These are phyloP conservation scores for Dolichopus griseipennis DNA, from an alignment of 2,888 invertebrate species.

Conservation along the genomic window DNA sequence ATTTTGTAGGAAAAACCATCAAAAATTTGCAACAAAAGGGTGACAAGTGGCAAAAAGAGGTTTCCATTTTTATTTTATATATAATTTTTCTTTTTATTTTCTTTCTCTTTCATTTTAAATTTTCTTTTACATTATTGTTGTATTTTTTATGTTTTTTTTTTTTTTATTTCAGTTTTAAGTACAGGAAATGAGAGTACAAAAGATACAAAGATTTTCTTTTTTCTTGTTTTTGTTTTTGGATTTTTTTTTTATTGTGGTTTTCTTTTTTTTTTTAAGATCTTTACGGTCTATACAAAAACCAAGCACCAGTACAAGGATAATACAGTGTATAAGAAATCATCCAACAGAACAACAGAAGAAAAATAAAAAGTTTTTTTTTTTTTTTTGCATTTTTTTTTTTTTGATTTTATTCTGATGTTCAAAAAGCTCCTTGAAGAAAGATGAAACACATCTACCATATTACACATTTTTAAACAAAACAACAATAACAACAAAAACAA, in stretches of 20 bases:
- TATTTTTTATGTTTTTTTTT: background rate
- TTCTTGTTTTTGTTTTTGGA: no score
- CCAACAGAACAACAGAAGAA: background rate
- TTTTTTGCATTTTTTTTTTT: background rate
- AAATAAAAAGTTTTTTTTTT: background rate
- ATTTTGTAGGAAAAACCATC: background rate
- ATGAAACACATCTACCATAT: constrained; percentile 4
- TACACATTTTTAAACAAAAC: no score
- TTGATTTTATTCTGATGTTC: no score
- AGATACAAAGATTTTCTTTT: background rate
- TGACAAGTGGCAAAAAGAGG: constrained; percentile 6
- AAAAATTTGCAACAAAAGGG: constrained; percentile 3
- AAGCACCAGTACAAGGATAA: constrained; percentile 4
- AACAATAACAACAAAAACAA: no score
- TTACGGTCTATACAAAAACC: constrained; percentile 7
- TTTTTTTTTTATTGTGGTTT: constrained; percentile 10
- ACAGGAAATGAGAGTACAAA: constrained; percentile 12
- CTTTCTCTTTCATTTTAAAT: background rate
- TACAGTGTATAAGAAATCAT: background rate
- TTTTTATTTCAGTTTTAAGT: background rate
- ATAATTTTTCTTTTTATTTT: background rate
- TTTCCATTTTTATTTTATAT: no score
- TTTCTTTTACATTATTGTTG: background rate
- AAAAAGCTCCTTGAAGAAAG: background rate
- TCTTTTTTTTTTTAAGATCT: constrained; percentile 7